Conservation (phyloP, 2,888 invertebrate species). For the Poecilus cupreus region DNA sequence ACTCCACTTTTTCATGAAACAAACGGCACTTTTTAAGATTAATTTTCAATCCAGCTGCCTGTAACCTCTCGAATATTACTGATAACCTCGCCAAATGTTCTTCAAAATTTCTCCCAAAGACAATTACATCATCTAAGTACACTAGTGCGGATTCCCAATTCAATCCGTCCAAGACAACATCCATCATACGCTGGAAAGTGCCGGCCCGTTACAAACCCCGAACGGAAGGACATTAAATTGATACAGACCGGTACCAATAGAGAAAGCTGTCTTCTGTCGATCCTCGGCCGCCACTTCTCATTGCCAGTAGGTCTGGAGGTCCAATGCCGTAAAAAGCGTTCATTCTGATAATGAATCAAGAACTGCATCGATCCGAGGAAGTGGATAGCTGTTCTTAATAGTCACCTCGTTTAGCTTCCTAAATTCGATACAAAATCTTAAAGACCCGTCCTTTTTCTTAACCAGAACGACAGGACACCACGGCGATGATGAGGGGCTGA, state of each 20-base stretch:
- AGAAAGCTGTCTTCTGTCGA: too few species aligned
- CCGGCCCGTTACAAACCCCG: neutral
- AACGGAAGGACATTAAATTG: conserved; percentile 30
- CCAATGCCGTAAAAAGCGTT: too few species aligned
- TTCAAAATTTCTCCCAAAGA: neutral
- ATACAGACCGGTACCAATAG: neutral
- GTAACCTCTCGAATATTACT: neutral
- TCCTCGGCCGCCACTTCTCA: too few species aligned
- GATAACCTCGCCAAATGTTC: neutral
- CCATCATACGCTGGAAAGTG: neutral
- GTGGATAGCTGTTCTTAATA: neutral
- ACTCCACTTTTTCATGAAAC: conserved; percentile 59
- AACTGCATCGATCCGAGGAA: too few species aligned
- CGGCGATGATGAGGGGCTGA: conserved; percentile 1
- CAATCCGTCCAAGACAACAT: neutral
- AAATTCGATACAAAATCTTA: neutral
- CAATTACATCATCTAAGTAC: too few species aligned
- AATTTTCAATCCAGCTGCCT: neutral
- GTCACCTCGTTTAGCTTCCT: too few species aligned
- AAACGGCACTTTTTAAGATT: conserved; percentile 58
- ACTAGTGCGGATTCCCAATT: neutral
- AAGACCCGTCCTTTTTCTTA: neutral
- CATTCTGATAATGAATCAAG: too few species aligned
- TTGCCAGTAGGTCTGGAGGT: too few species aligned
- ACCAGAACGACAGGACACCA: neutral